Base-by-base conservation (phyloP, 2,888 invertebrate genomes). In the Teinopalpus imperialis region DNA sequence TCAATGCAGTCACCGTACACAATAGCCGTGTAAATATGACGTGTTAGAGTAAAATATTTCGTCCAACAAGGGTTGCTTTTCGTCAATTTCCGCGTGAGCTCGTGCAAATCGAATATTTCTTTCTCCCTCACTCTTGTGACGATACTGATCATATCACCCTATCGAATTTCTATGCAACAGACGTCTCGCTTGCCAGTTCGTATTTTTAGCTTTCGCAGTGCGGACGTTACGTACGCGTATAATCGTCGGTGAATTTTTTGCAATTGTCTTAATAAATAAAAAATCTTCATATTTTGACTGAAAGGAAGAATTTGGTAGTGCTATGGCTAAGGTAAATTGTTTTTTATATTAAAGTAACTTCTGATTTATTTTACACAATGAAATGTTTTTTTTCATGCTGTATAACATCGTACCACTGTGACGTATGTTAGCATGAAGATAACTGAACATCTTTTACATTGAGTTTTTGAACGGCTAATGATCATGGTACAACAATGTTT, bases 291-390 rank as follows among this genome's bases (percentile, higher is more conserved):
- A 50, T 41, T 58, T 53, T 52, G 49, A 49, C 51, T 56, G 50
- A 48, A 48, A 53, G 56, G 53, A 60, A 57, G 59, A 53, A 31
- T 49, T 53, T 53, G 48, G 49, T 54, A 54, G 59, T 58, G 63
- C 54, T 50, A 83, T 86, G 86, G 83, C 87, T 4, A 83, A 86
- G 87, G 86, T 86, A 85, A 83, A 51, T 54, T 56, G 10, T 46
- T 51, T 48, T 51, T 51, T 53, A 14, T 34, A 10, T 32, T 31
- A 20, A 13, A 30, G 40, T 36, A 40, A 13, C 30, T 12, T 9
- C 43, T 46, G 37, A 31, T 30, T 46, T 29, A 40, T 35, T 49
- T 27, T 35, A 13, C n/a, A 20, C 35, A 40, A 46, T 41, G 34
- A 32, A 50, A 49, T 46, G 21, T 54, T 53, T 52, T 54, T 63